Evolutionary conservation across 2,113 vertebrate genomes (phyloP).

Genomic region (Aptenodytes patagonicus): DNA sequence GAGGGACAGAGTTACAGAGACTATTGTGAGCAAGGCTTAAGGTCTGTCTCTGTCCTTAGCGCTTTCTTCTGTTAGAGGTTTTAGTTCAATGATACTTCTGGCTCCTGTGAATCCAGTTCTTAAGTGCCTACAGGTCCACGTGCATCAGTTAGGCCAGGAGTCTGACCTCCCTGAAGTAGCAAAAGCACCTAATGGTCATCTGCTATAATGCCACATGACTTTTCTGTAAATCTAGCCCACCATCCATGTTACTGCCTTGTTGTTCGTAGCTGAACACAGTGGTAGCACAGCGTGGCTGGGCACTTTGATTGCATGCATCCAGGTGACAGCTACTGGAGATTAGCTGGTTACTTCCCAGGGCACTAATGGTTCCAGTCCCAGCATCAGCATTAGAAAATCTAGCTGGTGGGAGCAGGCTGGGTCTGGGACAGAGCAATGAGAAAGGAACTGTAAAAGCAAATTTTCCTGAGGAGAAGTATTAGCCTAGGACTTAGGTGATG

Average conservation of each 20-base stretch:
- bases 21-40: not conserved
- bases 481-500: not conserved
- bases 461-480: not conserved
- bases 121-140: not conserved
- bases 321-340: not conserved
- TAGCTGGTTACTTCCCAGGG: not conserved
- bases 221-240: not conserved
- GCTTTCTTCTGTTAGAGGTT: not conserved
- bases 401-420: not conserved
- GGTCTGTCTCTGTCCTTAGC: not conserved
- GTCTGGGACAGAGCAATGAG: not conserved
- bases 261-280: not conserved
- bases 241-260: fast-evolving
- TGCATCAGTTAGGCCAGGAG: not conserved
- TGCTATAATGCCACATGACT: not conserved
- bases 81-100: not conserved
- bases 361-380: not conserved
- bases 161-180: not conserved
- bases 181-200: not conserved
- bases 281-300: fast-evolving
- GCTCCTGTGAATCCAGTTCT: not conserved
- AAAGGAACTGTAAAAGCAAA: not conserved
- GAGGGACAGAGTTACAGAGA: not conserved
- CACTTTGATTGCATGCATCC: not conserved
- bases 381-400: not conserved